Percentiles rank a stretch among this genome's conserved stretches.
phyloP scores from a whole-genome alignment of 1,140 invertebrate species.

The Aricia agestis region DNA sequence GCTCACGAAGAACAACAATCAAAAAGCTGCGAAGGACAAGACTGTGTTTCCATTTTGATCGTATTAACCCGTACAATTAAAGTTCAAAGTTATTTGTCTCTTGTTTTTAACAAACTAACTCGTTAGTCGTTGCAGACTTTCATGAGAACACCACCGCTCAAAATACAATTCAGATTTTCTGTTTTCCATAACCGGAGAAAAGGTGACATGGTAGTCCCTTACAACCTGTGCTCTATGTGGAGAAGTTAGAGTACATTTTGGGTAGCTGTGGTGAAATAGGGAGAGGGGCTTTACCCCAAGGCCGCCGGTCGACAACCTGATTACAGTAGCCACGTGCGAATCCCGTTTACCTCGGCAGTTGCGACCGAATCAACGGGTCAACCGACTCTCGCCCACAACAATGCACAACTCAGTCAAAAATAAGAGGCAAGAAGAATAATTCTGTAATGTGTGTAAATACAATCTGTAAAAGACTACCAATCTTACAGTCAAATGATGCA shows the following conservation, averaged over 20 bases:
- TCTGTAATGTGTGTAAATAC: too few species aligned
- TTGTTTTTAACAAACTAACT: neutral
- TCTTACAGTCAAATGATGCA: neutral
- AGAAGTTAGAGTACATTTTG: slow-evolving; percentile 19
- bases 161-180: slow-evolving; percentile 10
- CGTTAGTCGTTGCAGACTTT: neutral
- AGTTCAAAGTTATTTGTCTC: neutral
- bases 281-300: slow-evolving; percentile 55
- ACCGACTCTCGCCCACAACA: slow-evolving; percentile 1
- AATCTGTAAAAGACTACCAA: neutral
- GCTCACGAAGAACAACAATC: neutral
- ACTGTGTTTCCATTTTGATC: too few species aligned
- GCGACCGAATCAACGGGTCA: slow-evolving; percentile 20
- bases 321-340: slow-evolving; percentile 55
- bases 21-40: neutral
- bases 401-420: too few species aligned
- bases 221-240: slow-evolving; percentile 10
- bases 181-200: neutral
- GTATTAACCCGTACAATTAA: neutral
- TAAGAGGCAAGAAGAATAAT: too few species aligned
- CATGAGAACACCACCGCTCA: neutral
- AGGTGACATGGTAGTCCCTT: neutral
- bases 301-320: slow-evolving; percentile 64
- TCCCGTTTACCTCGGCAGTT: slow-evolving; percentile 47
- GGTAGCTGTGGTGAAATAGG: slow-evolving; percentile 17